Percentiles rank a stretch among this genome's conserved stretches.
These are phyloP conservation scores for Drosophila anomalipes DNA, from an alignment of 2,888 invertebrate species.

Conservation along the genomic window DNA sequence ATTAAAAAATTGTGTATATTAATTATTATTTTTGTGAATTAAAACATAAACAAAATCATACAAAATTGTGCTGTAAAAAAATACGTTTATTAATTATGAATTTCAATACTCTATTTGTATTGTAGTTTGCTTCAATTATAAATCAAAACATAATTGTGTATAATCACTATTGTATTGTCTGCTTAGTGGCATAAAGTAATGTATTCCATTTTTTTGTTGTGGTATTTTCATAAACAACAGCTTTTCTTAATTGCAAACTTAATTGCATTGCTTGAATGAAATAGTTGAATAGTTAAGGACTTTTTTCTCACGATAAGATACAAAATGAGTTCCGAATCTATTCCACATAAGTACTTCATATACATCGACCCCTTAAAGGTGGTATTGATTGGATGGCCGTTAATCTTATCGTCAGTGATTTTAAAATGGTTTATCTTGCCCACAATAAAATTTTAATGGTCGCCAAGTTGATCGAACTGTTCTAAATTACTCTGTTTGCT, in stretches of 20 bases:
- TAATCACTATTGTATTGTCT: background rate
- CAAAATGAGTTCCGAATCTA: slow-evolving; percentile 1
- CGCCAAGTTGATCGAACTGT: slow-evolving; percentile 10
- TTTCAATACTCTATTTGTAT: background rate
- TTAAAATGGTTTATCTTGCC: slow-evolving; percentile 8
- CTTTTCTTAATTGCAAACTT: background rate
- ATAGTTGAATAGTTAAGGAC: background rate
- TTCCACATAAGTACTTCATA: background rate
- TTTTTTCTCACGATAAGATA: slow-evolving; percentile 23
- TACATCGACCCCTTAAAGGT: slow-evolving; percentile 5
- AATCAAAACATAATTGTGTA: background rate
- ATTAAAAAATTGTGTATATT: background rate
- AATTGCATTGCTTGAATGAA: background rate
- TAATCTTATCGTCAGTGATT: slow-evolving; percentile 6
- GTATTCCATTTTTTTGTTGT: no score
- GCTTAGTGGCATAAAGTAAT: background rate
- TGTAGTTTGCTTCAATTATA: background rate
- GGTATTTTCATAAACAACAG: background rate
- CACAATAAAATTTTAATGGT: background rate
- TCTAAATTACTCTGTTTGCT: background rate
- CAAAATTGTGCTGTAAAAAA: background rate
- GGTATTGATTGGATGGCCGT: slow-evolving; percentile 6
- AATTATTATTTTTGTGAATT: background rate
- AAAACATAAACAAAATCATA: background rate
- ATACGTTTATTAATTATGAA: background rate